Evolutionary conservation across 2,888 invertebrate species (phyloP), one percentile per base, ranked within the genome.

Genomic region (Drosophila subsilvestris): DNA sequence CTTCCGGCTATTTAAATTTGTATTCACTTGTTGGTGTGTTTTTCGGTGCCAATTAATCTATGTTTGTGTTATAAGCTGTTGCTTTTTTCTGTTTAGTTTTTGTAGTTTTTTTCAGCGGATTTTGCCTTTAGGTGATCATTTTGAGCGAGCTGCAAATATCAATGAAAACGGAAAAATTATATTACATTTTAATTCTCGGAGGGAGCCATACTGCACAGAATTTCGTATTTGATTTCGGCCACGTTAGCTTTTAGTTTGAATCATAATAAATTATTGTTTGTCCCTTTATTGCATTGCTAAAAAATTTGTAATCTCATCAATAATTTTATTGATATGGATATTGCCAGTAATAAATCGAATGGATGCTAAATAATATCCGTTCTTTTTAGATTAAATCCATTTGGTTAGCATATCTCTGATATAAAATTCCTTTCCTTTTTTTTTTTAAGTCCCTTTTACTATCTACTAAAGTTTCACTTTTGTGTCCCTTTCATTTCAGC

Each of bases 61-160:
- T 58, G 58, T 69, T 51, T 69, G 42, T 48, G 45, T 58, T 55
- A 10, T 47, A 54, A 47, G 18, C 29, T 48, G 44, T 43, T 12
- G 14, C 51, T 37, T 48, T 61, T 61, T 60, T 18, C n/a, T 56
- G 45, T 61, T 29, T 14, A 5, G n/a, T 37, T 55, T 73, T 47
- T 6, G 54, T 51, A 18, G 17, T 45, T 43, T 22, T 49, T 51
- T 37, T 58, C 47, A 49, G 49, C 66, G n/a, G 60, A 63, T 63
- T 56, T 48, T 49, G n/a, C 58, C 49, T 59, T 71, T 71, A 69
- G 60, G 82, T 73, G 32, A 78, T 85, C 69, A 82, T 79, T 76
- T 70, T 76, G 61, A 57, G 49, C 12, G 47, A 67, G 49, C 87
- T 85, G 77, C 29, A 79, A 86, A 48, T 43, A 50, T 12, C 9